Conservation (phyloP, 37 sponge, comb jelly and placozoan species). For the Geodia barretti region DNA sequence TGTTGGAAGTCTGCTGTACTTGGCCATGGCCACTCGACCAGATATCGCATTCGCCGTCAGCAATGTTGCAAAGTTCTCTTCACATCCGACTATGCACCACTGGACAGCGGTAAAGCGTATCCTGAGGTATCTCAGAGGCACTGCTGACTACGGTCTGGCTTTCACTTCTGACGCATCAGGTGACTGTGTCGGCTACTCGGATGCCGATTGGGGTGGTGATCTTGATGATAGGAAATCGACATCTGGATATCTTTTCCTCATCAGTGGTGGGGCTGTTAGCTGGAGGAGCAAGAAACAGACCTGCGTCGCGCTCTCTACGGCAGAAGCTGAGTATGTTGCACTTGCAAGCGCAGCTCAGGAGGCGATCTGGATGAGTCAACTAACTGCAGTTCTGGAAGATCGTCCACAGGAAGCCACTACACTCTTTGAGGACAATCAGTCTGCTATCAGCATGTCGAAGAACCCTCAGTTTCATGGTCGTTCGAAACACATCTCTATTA, state of each 20-base stretch:
- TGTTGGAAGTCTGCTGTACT: too few species aligned
- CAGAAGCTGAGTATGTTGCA: conserved; percentile 38
- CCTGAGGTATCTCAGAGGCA: conserved; percentile 24
- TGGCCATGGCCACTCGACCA: too few species aligned
- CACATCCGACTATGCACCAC: conserved; percentile 23
- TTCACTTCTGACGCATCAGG: neutral
- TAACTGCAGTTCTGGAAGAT: conserved; percentile 15
- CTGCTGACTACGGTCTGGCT: conserved; percentile 10
- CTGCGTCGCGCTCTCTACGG: conserved; percentile 45
- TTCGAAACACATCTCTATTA: conserved; percentile 53
- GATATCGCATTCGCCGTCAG: too few species aligned
- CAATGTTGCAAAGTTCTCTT: conserved; percentile 8
- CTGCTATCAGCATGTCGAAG: conserved; percentile 25
- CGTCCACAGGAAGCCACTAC: neutral
- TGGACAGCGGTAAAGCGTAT: conserved; percentile 36
- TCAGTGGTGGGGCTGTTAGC: conserved; percentile 37
- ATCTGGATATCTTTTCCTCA: conserved; percentile 43
- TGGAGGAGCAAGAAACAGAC: conserved; percentile 37
- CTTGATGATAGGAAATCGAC: conserved; percentile 34
- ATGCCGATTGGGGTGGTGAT: conserved; percentile 44
- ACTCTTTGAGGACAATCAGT: conserved; percentile 43
- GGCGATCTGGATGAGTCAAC: conserved; percentile 30
- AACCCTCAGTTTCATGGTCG: conserved; percentile 53
- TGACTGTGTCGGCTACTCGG: conserved; percentile 27
- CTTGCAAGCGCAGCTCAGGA: conserved; percentile 42